A percentile compares a stretch with the other conserved stretches of the same genome.
Conservation (phyloP, 1,140 invertebrate genomes). For the Hyles vespertilio region DNA sequence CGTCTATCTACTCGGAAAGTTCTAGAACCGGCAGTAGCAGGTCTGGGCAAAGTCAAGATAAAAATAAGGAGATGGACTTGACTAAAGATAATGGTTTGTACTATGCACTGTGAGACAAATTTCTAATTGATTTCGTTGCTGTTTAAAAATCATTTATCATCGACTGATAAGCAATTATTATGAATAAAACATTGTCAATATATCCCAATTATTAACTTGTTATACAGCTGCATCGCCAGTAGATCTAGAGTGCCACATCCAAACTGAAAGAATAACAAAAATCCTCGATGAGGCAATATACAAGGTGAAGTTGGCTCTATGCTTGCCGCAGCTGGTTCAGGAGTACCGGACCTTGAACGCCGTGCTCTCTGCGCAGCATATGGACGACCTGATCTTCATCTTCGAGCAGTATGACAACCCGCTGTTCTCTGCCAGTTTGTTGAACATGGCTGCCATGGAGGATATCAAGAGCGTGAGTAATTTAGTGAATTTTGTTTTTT, state of each 20-base stretch:
- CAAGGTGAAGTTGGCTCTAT: constrained; percentile 61
- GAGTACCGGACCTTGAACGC: constrained; percentile 51
- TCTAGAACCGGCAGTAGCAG: constrained; percentile 49
- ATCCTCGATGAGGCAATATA: constrained; percentile 64
- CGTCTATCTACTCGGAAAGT: constrained; percentile 47
- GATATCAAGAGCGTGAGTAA: constrained; percentile 55
- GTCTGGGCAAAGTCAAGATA: constrained; percentile 23
- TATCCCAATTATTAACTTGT: not conserved
- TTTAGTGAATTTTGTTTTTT: too few species aligned
- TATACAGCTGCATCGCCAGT: constrained; percentile 56
- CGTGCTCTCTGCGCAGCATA: constrained; percentile 41
- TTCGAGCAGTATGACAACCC: constrained; percentile 68
- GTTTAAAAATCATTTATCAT: not conserved
- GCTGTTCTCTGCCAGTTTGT: constrained; percentile 48
- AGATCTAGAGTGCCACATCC: constrained; percentile 69
- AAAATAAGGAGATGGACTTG: constrained; percentile 40
- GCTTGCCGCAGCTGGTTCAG: constrained; percentile 52
- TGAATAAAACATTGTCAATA: too few species aligned
- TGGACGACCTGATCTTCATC: constrained; percentile 62
- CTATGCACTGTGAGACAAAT: too few species aligned
- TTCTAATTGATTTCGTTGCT: too few species aligned
- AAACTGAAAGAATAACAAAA: constrained; percentile 66
- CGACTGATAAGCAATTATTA: too few species aligned
- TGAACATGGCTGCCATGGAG: constrained; percentile 60
- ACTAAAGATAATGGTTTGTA: constrained; percentile 59